Conservation (phyloP, 2,888 invertebrate genomes). For the Deroplatys truncata region DNA sequence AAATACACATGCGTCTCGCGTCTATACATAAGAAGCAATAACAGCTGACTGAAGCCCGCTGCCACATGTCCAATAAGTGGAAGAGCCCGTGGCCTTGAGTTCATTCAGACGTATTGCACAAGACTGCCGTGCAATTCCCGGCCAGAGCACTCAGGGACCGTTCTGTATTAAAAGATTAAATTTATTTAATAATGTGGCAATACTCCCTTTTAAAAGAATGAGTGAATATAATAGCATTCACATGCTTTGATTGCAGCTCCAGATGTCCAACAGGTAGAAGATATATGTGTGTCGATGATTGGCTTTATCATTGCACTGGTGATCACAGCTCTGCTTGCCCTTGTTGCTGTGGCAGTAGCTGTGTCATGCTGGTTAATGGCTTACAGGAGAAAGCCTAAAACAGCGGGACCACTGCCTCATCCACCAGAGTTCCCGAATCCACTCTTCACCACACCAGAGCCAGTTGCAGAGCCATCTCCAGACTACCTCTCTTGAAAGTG, state of each 20-base stretch:
- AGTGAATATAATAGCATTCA: not conserved
- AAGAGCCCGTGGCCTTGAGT: too few relatives aligned
- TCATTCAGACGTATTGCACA: too few relatives aligned
- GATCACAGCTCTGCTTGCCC: slow-evolving; percentile 83
- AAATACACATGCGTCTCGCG: too few relatives aligned
- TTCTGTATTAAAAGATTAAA: too few relatives aligned
- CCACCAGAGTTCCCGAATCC: slow-evolving; percentile 95
- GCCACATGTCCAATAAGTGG: too few relatives aligned
- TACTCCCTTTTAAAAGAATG: too few relatives aligned
- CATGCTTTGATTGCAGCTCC: slow-evolving; percentile 46
- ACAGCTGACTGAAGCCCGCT: too few relatives aligned
- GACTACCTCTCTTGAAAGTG: slow-evolving; percentile 57
- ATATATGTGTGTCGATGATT: slow-evolving; percentile 91
- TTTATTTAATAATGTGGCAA: too few relatives aligned
- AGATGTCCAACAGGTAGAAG: slow-evolving; percentile 58
- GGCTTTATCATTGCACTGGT: slow-evolving; percentile 89
- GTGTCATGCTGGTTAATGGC: slow-evolving; percentile 96
- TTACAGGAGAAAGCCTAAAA: slow-evolving; percentile 80
- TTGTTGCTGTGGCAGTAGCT: slow-evolving; percentile 90
- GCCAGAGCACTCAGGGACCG: too few relatives aligned
- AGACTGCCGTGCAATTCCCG: too few relatives aligned
- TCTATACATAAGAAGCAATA: too few relatives aligned
- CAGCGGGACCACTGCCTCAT: slow-evolving; percentile 86
- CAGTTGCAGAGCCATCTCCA: slow-evolving; percentile 75
- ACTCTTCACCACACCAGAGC: slow-evolving; percentile 78